A percentile compares a stretch with the other conserved stretches of the same genome.
These are phyloP conservation scores for Vanessa cardui DNA, from an alignment of 2,888 invertebrate genomes.

Conservation along the genomic window DNA sequence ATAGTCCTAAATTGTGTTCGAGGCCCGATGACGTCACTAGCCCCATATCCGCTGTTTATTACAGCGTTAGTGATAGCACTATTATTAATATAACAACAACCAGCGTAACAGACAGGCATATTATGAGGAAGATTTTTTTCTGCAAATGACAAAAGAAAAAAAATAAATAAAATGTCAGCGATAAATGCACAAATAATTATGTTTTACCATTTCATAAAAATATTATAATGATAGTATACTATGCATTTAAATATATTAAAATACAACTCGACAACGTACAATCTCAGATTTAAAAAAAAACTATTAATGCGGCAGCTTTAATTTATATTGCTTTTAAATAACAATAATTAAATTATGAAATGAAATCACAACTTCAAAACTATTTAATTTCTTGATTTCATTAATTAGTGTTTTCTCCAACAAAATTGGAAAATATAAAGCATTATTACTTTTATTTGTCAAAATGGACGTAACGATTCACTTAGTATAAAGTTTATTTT, in stretches of 20 bases:
- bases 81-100: conserved; percentile 86
- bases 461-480: too few relatives aligned
- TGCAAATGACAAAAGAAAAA: conserved; percentile 86
- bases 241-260: conserved; percentile 2
- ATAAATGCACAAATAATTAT: conserved; percentile 16
- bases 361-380: too few relatives aligned
- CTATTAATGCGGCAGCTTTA: not conserved
- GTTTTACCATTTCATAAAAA: not conserved
- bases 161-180: conserved; percentile 69
- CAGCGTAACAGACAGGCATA: conserved; percentile 91
- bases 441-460: too few relatives aligned
- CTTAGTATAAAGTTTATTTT: too few relatives aligned
- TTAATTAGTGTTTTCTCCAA: too few relatives aligned
- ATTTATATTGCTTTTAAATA: not conserved
- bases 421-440: too few relatives aligned
- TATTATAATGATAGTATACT: not conserved
- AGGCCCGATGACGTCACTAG: conserved; percentile 50
- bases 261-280: not conserved
- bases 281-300: not conserved
- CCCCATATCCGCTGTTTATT: conserved; percentile 52
- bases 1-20: conserved; percentile 30
- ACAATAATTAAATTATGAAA: too few relatives aligned
- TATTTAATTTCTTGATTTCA: too few relatives aligned
- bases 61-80: conserved; percentile 81
- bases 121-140: conserved; percentile 94